Evolutionary conservation across 2,888 invertebrate genomes (phyloP).

Genomic region (Caenorhabditis wallacei): DNA sequence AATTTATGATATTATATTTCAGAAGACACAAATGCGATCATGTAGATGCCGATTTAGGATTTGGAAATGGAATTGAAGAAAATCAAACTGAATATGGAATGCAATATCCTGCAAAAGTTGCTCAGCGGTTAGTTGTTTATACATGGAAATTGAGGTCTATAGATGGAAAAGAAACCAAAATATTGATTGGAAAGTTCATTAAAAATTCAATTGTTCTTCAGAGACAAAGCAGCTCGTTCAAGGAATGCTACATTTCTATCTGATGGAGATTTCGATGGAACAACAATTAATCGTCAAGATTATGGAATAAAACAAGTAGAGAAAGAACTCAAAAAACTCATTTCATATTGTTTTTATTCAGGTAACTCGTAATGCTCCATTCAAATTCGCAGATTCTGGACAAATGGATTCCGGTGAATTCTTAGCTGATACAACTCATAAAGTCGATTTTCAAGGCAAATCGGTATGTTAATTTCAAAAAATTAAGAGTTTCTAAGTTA

Average conservation of each 20-base stretch:
- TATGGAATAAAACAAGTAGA: conserved; percentile 53
- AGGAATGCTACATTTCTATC: conserved; percentile 44
- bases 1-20: background rate
- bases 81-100: conserved; percentile 67
- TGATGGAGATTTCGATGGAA: conserved; percentile 66
- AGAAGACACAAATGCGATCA: conserved; percentile 73
- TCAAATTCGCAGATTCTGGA: conserved; percentile 54
- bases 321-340: background rate
- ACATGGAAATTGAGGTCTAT: too few species aligned
- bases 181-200: too few species aligned
- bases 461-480: background rate
- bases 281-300: conserved; percentile 66
- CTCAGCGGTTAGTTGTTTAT: conserved; percentile 39
- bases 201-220: too few species aligned
- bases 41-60: conserved; percentile 69
- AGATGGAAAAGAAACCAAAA: too few species aligned
- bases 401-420: conserved; percentile 49
- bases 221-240: conserved; percentile 37
- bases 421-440: conserved; percentile 56
- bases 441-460: conserved; percentile 57
- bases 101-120: conserved; percentile 67
- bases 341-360: background rate
- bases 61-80: conserved; percentile 69
- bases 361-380: conserved; percentile 56
- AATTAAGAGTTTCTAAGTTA: background rate